phyloP scores from a whole-genome alignment of 2,888 invertebrate species.

The Rotaria macrura region DNA sequence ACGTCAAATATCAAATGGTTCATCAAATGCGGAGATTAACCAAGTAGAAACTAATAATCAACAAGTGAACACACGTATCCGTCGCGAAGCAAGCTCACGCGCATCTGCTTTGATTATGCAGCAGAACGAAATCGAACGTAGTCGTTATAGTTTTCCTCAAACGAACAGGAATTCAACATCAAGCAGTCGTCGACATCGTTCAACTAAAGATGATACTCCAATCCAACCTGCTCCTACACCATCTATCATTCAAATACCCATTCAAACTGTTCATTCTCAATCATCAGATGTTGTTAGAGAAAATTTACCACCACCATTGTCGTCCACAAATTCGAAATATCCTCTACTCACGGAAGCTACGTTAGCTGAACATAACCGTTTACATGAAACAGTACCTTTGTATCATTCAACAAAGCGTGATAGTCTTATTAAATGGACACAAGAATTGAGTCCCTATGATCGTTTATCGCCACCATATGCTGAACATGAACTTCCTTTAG shows the following conservation, averaged over 20 bases:
- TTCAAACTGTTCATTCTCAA: background rate
- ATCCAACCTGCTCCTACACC: background rate
- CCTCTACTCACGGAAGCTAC: background rate
- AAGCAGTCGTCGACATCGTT: background rate
- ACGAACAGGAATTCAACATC: background rate
- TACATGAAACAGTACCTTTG: background rate
- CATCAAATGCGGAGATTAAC: background rate
- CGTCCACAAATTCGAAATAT: background rate
- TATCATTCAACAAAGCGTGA: background rate
- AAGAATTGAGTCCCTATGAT: background rate
- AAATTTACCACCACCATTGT: no score
- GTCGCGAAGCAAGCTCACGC: constrained; percentile 31
- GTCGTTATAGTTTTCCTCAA: constrained; percentile 21
- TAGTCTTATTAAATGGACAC: constrained; percentile 7
- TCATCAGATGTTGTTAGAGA: background rate
- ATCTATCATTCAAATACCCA: background rate
- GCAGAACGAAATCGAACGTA: constrained; percentile 31
- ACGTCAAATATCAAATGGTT: background rate
- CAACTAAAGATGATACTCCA: background rate
- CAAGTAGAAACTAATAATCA: background rate
- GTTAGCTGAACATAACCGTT: background rate
- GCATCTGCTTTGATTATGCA: constrained; percentile 34
- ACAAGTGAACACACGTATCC: background rate
- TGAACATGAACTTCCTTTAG: background rate
- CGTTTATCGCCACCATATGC: background rate